Evolutionary conservation across 2,888 invertebrate genomes (phyloP).

Genomic region (Poecilobothrus nobilitatus): DNA sequence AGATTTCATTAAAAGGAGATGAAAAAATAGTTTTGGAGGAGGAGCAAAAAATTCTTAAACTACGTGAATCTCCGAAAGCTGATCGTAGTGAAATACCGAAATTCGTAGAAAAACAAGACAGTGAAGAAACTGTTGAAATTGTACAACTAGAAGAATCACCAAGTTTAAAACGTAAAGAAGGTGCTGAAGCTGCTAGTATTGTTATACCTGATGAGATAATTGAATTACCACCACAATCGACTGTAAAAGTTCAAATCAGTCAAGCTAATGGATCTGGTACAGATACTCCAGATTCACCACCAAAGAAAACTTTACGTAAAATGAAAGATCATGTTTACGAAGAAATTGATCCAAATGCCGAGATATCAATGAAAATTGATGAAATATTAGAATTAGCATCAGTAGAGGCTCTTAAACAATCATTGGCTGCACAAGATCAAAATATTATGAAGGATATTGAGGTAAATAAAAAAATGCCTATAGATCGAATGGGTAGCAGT

Average conservation of each 20-base stretch:
- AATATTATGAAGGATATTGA: conserved; percentile 48
- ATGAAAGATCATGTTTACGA: conserved; percentile 56
- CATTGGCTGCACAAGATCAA: conserved; percentile 39
- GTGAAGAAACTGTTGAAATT: conserved; percentile 42
- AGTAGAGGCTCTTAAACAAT: conserved; percentile 37
- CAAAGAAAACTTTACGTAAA: conserved; percentile 43
- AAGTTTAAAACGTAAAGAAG: conserved; percentile 35
- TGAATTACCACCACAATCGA: conserved; percentile 29
- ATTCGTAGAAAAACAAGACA: conserved; percentile 44
- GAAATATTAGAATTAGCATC: conserved; percentile 32
- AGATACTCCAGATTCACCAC: conserved; percentile 24
- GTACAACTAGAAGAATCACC: conserved; percentile 43
- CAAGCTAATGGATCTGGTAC: conserved; percentile 10
- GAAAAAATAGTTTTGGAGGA: conserved; percentile 47
- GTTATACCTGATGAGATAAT: conserved; percentile 42
- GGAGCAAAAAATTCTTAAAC: conserved; percentile 51
- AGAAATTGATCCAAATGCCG: conserved; percentile 46
- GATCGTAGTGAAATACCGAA: conserved; percentile 45
- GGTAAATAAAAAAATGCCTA: conserved; percentile 35
- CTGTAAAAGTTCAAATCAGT: conserved; percentile 4
- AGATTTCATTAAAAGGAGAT: conserved; percentile 37
- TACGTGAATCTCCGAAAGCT: conserved; percentile 55
- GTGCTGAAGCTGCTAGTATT: conserved; percentile 28
- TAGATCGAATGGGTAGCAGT: conserved; percentile 44
- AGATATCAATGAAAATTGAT: conserved; percentile 26